Evolutionary conservation across 2,113 vertebrate genomes (phyloP), one percentile per base, ranked within the genome.

Genomic region (Nycticorax nycticorax): DNA sequence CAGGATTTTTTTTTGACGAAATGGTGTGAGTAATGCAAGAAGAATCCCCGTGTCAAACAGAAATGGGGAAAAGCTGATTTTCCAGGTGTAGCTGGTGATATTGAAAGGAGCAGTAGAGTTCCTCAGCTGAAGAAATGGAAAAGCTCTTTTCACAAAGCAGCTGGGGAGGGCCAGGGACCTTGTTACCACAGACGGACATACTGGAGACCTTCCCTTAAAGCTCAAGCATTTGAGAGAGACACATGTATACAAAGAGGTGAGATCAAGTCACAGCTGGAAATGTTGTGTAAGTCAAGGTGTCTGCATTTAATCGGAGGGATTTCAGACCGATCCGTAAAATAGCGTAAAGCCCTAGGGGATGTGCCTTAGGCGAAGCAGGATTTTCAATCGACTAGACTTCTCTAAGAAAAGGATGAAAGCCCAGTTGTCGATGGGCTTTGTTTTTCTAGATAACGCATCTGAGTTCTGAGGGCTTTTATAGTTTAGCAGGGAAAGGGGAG

Each of bases 21-120:
- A 85, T 52, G n/a, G 62, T 78, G 35, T 26, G 4, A 86, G 28
- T 52, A 86, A 60, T 37, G 28, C 69, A 79, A 73, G 39, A 92
- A 91, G 20, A 77, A 80, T 84, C 33, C 27, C 53, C 0, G 0
- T 30, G 45, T 62, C 35, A 85, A 64, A 47, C 1, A 1, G n/a
- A 79, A n/a, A 62, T 1, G 9, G 48, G 67, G n/a, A 28, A 76
- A 86, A 76, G 0, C 2, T 1, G 0, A 39, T 77, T 90, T 88
- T 88, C 53, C 35, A 35, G 59, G 50, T 47, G 33, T 53, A 66
- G 21, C 23, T 82, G 7, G 14, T 17, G 67, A 23, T 66, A 17
- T 26, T 62, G 24, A 77, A 81, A 77, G 16, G 27, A 77, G 12
- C 16, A 16, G 8, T 15, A 27, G 16, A 28, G 39, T 7, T 69